Evolutionary conservation across 2,888 invertebrate genomes (phyloP).

Genomic region (Creontiades dilutus): DNA sequence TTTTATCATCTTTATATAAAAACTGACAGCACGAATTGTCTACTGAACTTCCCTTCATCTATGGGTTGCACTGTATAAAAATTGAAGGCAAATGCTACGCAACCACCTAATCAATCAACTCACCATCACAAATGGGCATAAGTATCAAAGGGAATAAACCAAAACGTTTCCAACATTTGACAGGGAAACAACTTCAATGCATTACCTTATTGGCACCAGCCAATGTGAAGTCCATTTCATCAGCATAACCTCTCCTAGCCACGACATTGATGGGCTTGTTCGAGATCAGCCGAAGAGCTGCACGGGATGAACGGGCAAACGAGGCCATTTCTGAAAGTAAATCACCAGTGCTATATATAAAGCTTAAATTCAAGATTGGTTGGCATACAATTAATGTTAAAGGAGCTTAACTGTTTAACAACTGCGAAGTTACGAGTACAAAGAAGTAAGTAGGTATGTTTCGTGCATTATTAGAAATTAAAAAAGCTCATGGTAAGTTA

Average conservation of each 20-base stretch:
- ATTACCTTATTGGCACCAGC: conserved; percentile 92
- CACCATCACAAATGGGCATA: too few species aligned
- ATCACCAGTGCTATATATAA: background rate
- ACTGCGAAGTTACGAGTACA: background rate
- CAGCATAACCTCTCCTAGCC: conserved; percentile 83
- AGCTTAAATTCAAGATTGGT: background rate
- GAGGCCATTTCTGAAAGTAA: conserved; percentile 74
- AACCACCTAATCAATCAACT: too few species aligned
- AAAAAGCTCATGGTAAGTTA: too few species aligned
- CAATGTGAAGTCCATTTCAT: conserved; percentile 91
- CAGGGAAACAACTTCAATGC: background rate
- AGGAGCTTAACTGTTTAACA: background rate
- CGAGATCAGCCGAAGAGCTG: conserved; percentile 78
- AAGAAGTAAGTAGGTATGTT: too few species aligned
- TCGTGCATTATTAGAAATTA: too few species aligned
- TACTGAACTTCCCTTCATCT: too few species aligned
- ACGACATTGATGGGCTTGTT: conserved; percentile 80
- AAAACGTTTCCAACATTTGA: background rate
- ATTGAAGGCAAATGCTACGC: too few species aligned
- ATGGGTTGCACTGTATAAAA: too few species aligned
- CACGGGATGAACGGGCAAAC: conserved; percentile 78
- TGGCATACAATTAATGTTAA: background rate
- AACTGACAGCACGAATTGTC: too few species aligned
- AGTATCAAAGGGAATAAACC: too few species aligned
- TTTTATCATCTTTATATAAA: too few species aligned